Conservation (phyloP, 2,797 vertebrate genomes). For the Pachyuromys duprasi region DNA sequence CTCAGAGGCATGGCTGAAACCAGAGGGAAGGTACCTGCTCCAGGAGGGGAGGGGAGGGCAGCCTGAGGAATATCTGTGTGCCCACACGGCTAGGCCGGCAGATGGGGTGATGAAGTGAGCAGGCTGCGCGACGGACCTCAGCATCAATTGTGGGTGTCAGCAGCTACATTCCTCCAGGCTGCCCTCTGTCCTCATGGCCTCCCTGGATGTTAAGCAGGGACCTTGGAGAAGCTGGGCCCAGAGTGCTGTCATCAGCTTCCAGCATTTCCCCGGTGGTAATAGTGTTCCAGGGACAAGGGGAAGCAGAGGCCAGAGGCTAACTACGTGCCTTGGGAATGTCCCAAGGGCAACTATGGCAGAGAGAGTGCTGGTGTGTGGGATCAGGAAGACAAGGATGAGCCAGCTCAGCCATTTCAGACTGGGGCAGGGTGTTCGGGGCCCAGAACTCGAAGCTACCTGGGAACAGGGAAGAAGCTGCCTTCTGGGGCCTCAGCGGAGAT, state of each 20-base stretch:
- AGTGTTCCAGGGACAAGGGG: neutral
- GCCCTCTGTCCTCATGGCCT: neutral
- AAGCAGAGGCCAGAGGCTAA: neutral
- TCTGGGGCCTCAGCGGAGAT: neutral
- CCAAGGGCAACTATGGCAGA: neutral
- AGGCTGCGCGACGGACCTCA: fast-evolving
- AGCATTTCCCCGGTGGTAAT: neutral
- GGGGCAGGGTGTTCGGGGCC: neutral
- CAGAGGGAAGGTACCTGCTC: neutral
- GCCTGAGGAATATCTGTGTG: neutral
- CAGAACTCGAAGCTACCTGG: neutral
- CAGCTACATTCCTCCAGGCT: neutral
- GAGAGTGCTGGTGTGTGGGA: too few relatives aligned
- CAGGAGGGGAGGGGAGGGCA: neutral
- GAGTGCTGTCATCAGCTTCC: neutral
- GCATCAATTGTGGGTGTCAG: neutral
- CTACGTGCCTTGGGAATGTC: neutral
- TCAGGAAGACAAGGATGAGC: neutral
- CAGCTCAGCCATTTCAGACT: fast-evolving
- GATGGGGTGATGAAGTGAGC: neutral
- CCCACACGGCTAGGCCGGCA: neutral
- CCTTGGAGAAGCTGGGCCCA: conserved; percentile 5
- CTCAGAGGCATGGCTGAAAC: neutral
- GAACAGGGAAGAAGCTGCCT: neutral
- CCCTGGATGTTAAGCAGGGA: neutral